Base-by-base conservation (phyloP, 2,888 invertebrate species). In the Harmothoe impar region DNA sequence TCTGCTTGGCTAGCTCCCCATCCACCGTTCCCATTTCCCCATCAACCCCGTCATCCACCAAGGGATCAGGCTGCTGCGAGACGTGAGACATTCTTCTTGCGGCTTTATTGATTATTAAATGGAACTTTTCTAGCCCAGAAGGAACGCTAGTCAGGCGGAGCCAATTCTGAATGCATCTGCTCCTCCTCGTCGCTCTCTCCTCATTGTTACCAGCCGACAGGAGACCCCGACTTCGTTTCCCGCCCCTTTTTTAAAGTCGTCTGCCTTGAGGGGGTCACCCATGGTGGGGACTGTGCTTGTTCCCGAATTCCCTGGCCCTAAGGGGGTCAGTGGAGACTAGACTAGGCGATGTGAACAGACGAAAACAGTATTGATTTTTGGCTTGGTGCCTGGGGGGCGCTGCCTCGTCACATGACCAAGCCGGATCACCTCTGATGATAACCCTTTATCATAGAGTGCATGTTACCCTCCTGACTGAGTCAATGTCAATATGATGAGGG, bases 41-140 rank as follows among this genome's bases (percentile, higher is more conserved):
- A 81, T 17, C 81, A 81, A 5, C 77, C 33, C 77, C 77, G 25
- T 31, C 77, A 81, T 35, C 33, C 23, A 81, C 81, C 43, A 35
- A 15, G 31, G 72, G 72, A 72, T 72, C 72, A 72, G n/a, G 17
- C n/a, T n/a, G 12, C 68, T 17, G 68, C 68, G n/a, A n/a, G 68
- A n/a, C 68, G 33, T 33, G 31, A 77, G 23, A 77, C n/a, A 77
- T 77, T 31, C 77, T 31, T 77, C 77, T 33, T 77, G 31, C 10
- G 77, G 29, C 33, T 68, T n/a, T 77, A 77, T 77, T 77, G 77
- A 77, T 77, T 77, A 77, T 77, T 77, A 77, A 77, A 77, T 77
- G 77, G 77, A 77, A 77, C 77, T 77, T 77, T 77, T 77, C 77
- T 77, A 77, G 31, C 77, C 77, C 33, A 31, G 77, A 33, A 33